A percentile compares a stretch with the other conserved stretches of the same genome.
phyloP scores from a whole-genome alignment of 2,113 vertebrate genomes.

The Camelus dromedarius region DNA sequence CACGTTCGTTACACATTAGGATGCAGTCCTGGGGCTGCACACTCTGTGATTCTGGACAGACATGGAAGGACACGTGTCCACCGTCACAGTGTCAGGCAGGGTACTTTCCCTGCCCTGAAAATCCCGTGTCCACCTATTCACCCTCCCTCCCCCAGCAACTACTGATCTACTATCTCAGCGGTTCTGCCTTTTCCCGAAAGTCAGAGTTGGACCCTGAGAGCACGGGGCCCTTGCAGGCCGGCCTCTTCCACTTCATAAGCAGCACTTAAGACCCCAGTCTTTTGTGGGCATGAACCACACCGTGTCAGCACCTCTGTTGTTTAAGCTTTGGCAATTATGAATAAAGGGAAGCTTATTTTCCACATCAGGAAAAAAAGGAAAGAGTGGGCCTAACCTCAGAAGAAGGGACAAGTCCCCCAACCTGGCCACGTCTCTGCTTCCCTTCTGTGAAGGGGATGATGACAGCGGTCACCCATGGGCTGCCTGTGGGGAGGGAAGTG shows the following conservation, averaged over 20 bases:
- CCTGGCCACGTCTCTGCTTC: not conserved
- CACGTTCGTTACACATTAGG: too few relatives aligned
- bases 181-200: not conserved
- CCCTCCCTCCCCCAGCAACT: not conserved
- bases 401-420: not conserved
- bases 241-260: not conserved
- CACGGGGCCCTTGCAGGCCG: not conserved
- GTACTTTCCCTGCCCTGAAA: not conserved
- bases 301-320: not conserved
- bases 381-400: not conserved
- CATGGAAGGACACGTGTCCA: accelerated
- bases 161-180: accelerated
- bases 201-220: accelerated
- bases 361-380: not conserved
- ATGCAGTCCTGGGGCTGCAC: not conserved
- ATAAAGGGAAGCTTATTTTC: not conserved
- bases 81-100: not conserved
- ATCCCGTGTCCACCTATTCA: accelerated
- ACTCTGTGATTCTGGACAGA: too few relatives aligned
- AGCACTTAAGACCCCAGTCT: accelerated
- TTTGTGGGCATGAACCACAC: not conserved
- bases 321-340: not conserved
- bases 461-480: accelerated
- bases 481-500: too few relatives aligned
- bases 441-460: not conserved